A percentile compares a stretch with the other conserved stretches of the same genome.
phyloP scores from a whole-genome alignment of 2,113 vertebrate species.

The Perca fluviatilis region DNA sequence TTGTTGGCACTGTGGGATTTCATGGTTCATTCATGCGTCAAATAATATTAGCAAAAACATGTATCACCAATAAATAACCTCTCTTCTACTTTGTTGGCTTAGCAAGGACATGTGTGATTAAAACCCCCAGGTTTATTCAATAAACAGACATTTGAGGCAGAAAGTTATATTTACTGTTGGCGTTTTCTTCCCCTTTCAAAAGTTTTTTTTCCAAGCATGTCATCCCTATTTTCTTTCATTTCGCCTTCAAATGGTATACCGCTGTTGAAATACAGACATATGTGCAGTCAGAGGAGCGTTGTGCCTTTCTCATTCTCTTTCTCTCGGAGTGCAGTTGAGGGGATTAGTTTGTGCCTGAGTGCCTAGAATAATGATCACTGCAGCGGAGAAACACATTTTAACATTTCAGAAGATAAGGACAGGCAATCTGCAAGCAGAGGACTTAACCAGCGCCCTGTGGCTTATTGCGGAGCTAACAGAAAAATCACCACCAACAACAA shows the following conservation, averaged over 20 bases:
- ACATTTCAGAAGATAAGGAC: slow-evolving; percentile 83
- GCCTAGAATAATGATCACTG: slow-evolving; percentile 84
- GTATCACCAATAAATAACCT: slow-evolving; percentile 58
- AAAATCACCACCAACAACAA: slow-evolving; percentile 60
- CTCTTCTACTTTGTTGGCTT: slow-evolving; percentile 34
- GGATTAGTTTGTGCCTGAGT: slow-evolving; percentile 81
- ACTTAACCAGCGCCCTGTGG: slow-evolving; percentile 80
- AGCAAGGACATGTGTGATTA: slow-evolving; percentile 22
- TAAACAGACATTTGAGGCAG: slow-evolving; percentile 35
- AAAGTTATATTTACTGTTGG: slow-evolving; percentile 60
- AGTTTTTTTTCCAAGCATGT: slow-evolving; percentile 42
- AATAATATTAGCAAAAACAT: slow-evolving; percentile 46
- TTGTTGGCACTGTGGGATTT: slow-evolving; percentile 39
- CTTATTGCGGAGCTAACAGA: slow-evolving; percentile 67
- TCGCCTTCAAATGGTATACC: slow-evolving; percentile 33
- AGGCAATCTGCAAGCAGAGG: slow-evolving; percentile 78
- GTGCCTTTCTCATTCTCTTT: slow-evolving; percentile 62
- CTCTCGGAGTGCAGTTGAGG: slow-evolving; percentile 72
- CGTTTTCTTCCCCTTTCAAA: not conserved
- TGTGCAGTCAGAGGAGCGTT: slow-evolving; percentile 64
- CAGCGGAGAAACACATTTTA: slow-evolving; percentile 81
- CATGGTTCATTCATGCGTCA: slow-evolving; percentile 55
- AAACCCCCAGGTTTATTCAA: slow-evolving; percentile 44
- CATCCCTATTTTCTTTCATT: slow-evolving; percentile 32
- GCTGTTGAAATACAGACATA: slow-evolving; percentile 73